Evolutionary conservation across 2,113 vertebrate species (phyloP).

Genomic region (Taurulus bubalis): DNA sequence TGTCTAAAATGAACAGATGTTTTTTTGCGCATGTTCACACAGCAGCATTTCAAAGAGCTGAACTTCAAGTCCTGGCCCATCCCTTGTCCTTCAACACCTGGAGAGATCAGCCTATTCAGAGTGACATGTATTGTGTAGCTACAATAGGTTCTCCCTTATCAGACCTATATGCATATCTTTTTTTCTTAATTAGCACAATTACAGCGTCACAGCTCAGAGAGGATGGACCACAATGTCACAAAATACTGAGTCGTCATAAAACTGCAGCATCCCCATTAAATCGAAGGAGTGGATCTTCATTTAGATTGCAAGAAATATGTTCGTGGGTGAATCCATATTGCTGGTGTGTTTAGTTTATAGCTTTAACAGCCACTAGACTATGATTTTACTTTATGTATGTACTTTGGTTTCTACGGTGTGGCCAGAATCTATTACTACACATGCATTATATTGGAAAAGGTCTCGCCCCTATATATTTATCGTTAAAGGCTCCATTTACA

Average conservation of each 20-base stretch:
- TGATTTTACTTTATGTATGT: constrained; percentile 44
- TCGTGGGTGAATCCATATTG: constrained; percentile 56
- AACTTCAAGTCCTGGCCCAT: constrained; percentile 69
- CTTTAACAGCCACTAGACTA: constrained; percentile 56
- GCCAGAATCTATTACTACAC: constrained; percentile 72
- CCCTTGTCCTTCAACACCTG: constrained; percentile 61
- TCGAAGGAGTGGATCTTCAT: constrained; percentile 37
- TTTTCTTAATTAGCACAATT: constrained; percentile 42
- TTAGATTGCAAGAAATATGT: constrained; percentile 43
- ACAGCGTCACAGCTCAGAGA: constrained; percentile 44
- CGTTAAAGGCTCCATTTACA: constrained; percentile 68
- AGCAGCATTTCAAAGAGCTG: constrained; percentile 64
- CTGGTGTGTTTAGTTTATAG: constrained; percentile 62
- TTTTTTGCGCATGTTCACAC: constrained; percentile 58
- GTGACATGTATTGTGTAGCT: constrained; percentile 28
- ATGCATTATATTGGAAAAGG: constrained; percentile 74
- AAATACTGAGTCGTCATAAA: constrained; percentile 40
- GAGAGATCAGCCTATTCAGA: constrained; percentile 51
- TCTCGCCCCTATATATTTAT: constrained; percentile 50
- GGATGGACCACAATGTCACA: constrained; percentile 43
- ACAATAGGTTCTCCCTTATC: constrained; percentile 23
- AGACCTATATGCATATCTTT: constrained; percentile 30
- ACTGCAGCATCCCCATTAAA: constrained; percentile 39
- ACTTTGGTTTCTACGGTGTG: constrained; percentile 44
- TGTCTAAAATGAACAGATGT: constrained; percentile 36